These are phyloP conservation scores for Falco novaeseelandiae DNA, from an alignment of 2,797 vertebrate species.

Conservation along the genomic window DNA sequence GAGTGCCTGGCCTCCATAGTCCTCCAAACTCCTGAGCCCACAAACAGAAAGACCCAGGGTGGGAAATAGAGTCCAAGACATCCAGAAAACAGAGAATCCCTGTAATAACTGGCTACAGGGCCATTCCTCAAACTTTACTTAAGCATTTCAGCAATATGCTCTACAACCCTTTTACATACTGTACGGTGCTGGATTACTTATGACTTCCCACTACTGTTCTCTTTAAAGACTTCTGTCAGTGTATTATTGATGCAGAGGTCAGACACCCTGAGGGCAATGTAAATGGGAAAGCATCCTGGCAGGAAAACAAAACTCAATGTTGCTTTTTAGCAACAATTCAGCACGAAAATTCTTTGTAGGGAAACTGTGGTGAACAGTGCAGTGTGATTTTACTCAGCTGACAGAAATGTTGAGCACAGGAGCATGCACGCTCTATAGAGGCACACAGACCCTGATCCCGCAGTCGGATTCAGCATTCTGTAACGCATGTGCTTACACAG, in stretches of 20 bases:
- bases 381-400: background rate
- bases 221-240: background rate
- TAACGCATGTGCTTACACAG: fast-evolving
- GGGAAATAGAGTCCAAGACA: background rate
- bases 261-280: background rate
- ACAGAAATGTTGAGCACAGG: background rate
- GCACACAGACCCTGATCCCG: too few species aligned
- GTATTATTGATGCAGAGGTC: background rate
- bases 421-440: fast-evolving
- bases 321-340: background rate
- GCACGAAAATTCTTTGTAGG: background rate
- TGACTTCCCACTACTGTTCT: background rate
- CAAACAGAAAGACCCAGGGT: background rate
- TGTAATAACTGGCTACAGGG: background rate
- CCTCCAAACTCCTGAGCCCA: background rate
- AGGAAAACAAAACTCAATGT: background rate
- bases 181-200: fast-evolving
- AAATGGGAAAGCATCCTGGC: background rate
- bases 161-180: background rate
- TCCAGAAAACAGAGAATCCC: background rate
- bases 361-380: background rate
- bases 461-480: fast-evolving
- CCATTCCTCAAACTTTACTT: background rate
- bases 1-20: background rate
- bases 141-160: background rate